Base-by-base conservation (phyloP, 2,797 vertebrate species). In the Neostethus bicornis region DNA sequence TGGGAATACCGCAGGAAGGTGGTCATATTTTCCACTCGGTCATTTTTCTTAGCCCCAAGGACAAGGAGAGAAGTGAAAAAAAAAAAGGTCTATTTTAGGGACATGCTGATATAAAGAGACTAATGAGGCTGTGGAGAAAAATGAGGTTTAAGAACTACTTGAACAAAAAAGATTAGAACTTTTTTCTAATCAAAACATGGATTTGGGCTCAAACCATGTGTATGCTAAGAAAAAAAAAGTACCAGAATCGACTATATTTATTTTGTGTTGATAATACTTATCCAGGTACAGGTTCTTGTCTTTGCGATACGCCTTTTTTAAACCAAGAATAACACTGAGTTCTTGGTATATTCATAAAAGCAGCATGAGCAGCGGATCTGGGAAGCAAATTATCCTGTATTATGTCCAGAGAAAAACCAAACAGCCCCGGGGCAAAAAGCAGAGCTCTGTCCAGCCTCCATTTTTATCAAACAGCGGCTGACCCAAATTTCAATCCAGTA, bases 1-100 rank as follows among this genome's bases (percentile, higher is more conserved):
- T 49, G 28, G 68, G 78, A 85, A 80, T 79, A 58, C 67, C 66
- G 43, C 58, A 38, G 47, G 48, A 56, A 64, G 54, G 68, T 42
- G 66, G 46, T 77, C 69, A 83, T 50, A 75, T 81, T 87, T 87
- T 89, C 86, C 82, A 83, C 56, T 75, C 49, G 34, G 16, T 45
- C 63, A 64, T 56, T 76, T 73, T 59, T 63, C 63, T 79, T 73
- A 58, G 51, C 64, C 67, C 65, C 35, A 57, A 51, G 32, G 51
- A 19, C 66, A 67, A 77, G 63, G 75, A 43, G 77, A 62, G 51
- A 50, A 70, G 52, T 57, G 61, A 72, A 73, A 68, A 47, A 72
- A 73, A 68, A 47, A 53, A 49, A 68, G 55, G 54, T 31, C 19
- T 34, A 21, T 54, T 14, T 64, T 71, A 71, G 54, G 38, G 26